Percentiles rank a stretch among this genome's conserved stretches.
phyloP scores from a whole-genome alignment of 2,888 invertebrate species.

The Norana najaformis region DNA sequence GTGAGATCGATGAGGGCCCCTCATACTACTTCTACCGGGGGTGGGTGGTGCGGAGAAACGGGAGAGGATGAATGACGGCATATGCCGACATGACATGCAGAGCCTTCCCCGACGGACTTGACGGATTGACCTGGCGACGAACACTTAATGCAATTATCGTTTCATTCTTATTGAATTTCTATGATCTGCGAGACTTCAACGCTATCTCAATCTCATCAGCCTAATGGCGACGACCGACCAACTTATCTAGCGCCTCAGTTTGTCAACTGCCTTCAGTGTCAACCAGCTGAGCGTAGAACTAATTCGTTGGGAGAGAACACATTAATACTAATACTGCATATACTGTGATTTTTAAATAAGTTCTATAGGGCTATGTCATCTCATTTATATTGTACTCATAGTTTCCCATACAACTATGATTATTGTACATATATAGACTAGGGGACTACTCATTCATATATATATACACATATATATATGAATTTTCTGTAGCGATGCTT shows the following conservation, averaged over 20 bases:
- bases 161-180: slow-evolving; percentile 10
- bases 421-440: too few relatives aligned
- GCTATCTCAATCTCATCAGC: not conserved
- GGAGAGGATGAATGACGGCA: slow-evolving; percentile 6
- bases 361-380: too few relatives aligned
- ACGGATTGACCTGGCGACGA: not conserved
- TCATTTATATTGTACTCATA: too few relatives aligned
- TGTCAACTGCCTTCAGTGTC: too few relatives aligned
- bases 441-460: too few relatives aligned
- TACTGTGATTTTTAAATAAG: too few relatives aligned
- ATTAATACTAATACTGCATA: too few relatives aligned
- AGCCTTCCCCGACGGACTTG: not conserved
- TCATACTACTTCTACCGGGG: not conserved
- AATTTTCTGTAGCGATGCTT: too few relatives aligned
- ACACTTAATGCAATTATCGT: slow-evolving; percentile 22
- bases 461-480: too few relatives aligned
- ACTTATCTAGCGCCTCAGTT: not conserved
- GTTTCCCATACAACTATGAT: too few relatives aligned
- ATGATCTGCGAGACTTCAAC: slow-evolving; percentile 1
- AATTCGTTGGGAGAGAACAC: too few relatives aligned
- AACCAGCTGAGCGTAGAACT: too few relatives aligned
- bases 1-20: not conserved
- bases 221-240: not conserved
- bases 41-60: not conserved
- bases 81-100: not conserved